These are phyloP conservation scores for Scaptodrosophila latifasciaeformis DNA, from an alignment of 2,888 invertebrate genomes.

Conservation along the genomic window DNA sequence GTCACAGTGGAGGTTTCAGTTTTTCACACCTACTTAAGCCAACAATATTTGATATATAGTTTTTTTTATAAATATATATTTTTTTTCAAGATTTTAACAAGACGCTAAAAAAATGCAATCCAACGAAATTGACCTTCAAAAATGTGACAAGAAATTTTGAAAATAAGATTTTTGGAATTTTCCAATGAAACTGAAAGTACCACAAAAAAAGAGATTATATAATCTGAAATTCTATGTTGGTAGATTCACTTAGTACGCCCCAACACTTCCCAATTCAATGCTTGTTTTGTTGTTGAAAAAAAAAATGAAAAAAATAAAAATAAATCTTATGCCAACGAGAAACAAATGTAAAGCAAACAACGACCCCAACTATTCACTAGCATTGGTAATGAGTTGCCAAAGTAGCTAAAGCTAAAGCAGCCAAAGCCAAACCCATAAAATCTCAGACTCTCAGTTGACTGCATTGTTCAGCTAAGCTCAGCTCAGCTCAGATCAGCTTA, in stretches of 20 bases:
- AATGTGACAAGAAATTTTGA: too few relatives aligned
- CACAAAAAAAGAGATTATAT: background rate
- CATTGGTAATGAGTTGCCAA: constrained; percentile 42
- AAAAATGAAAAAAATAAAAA: background rate
- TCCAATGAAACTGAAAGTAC: constrained; percentile 38
- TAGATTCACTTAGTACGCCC: constrained; percentile 44
- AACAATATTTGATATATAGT: background rate
- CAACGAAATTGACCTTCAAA: constrained; percentile 36
- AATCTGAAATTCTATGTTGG: constrained; percentile 28
- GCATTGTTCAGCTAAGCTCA: constrained; percentile 22
- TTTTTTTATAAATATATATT: background rate
- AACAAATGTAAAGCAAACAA: constrained; percentile 3
- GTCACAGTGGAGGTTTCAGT: too few relatives aligned
- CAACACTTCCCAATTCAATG: too few relatives aligned
- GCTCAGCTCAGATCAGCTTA: too few relatives aligned
- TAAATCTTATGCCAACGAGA: background rate
- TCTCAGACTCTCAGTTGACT: constrained; percentile 1
- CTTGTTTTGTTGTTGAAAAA: too few relatives aligned
- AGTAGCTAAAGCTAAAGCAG: constrained; percentile 13
- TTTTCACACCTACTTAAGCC: constrained; percentile 4
- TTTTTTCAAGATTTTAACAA: background rate
- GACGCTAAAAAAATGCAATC: constrained; percentile 14
- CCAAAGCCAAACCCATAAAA: constrained; percentile 2
- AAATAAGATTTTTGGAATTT: too few relatives aligned
- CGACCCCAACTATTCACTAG: constrained; percentile 20